Percentiles rank a stretch among this genome's conserved stretches.
Evolutionary conservation across 2,113 vertebrate genomes (phyloP).

Genomic region (Laticauda laticaudata): DNA sequence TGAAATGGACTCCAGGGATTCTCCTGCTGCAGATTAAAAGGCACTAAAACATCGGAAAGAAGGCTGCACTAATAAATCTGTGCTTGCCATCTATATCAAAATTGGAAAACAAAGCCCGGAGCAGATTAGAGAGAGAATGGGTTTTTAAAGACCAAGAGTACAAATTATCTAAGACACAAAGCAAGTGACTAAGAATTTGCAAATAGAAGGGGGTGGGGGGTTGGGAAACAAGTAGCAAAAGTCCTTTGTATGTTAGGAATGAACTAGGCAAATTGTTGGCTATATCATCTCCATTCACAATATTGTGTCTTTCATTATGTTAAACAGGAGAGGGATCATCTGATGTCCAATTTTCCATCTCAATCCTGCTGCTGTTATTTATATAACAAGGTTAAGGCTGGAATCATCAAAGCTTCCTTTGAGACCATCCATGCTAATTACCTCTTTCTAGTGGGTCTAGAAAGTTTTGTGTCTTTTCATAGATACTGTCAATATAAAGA

Average conservation of each 20-base stretch:
- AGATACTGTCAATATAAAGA: background rate
- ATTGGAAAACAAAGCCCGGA: background rate
- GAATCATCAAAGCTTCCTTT: background rate
- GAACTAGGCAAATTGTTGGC: background rate
- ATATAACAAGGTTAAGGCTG: background rate
- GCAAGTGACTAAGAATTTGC: background rate
- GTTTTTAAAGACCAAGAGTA: background rate
- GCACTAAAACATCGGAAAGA: background rate
- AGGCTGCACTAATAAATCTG: background rate
- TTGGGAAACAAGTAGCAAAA: background rate
- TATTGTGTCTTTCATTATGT: background rate
- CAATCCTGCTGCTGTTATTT: background rate
- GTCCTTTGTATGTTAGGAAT: background rate
- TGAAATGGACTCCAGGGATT: background rate
- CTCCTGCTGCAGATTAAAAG: background rate
- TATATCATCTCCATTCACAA: background rate
- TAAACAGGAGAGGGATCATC: background rate
- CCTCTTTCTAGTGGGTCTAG: background rate
- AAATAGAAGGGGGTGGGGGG: background rate
- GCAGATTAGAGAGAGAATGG: background rate
- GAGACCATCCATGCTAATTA: background rate
- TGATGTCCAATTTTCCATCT: background rate
- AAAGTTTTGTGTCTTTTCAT: background rate
- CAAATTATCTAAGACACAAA: background rate
- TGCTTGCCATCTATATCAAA: background rate